Conservation (phyloP, 2,113 vertebrate species). For the Carettochelys insculpta region DNA sequence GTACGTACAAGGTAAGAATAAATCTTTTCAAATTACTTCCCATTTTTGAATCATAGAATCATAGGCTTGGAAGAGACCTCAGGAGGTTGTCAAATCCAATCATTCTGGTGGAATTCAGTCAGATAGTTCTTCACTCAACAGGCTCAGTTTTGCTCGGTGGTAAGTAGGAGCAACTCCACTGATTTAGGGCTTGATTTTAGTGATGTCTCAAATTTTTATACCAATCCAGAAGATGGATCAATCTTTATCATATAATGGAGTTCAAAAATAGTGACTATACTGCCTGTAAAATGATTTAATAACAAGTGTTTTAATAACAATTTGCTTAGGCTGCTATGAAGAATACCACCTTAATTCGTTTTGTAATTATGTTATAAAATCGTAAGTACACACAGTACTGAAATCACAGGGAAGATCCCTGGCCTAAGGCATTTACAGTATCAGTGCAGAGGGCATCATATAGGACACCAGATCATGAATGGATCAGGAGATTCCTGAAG, state of each 20-base stretch:
- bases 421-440: background rate
- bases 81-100: too few species aligned
- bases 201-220: background rate
- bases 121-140: background rate
- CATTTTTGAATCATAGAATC: too few species aligned
- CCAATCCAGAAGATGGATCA: background rate
- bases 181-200: background rate
- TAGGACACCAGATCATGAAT: background rate
- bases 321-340: fast-evolving
- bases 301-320: background rate
- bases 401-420: background rate
- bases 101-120: background rate
- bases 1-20: conserved; percentile 85
- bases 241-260: background rate
- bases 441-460: background rate
- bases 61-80: too few species aligned
- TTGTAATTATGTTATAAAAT: background rate
- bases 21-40: fast-evolving
- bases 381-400: background rate
- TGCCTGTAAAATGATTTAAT: background rate
- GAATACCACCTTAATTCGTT: too few species aligned
- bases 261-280: fast-evolving
- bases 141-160: background rate
- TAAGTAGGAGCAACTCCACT: background rate
- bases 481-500: background rate